Evolutionary conservation across 53 echinoderm and acorn worm species (phyloP), one percentile per base, ranked within the genome.

Genomic region (Arbacia lixula): DNA sequence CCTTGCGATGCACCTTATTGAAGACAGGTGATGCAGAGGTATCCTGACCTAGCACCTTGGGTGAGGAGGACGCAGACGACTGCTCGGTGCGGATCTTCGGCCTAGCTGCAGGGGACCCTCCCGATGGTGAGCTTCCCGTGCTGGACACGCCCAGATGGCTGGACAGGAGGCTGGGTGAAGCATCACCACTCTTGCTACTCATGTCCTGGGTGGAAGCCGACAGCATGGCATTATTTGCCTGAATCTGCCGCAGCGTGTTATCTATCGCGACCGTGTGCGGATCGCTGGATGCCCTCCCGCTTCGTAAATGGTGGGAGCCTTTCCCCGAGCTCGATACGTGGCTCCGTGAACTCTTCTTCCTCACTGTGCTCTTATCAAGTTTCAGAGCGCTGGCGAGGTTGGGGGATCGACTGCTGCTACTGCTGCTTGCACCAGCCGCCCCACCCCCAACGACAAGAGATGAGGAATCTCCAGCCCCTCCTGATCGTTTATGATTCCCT

Each of bases 221-320:
- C 19, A 81, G 49, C 14, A 49, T 43, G 2, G 6, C 24, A 43
- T 81, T 63, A 63, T 28, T 42, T 14, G 82, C 82, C 65, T 81
- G 82, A 33, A 81, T 61, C 32, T 81, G 82, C 38, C 46, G 62
- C 8, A 81, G 33, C 3, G 82, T 63, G 32, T 63, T 85, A 63
- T 82, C 71, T 37, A 90, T 90, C 38, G 86, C 90, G 14, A 71
- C 82, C 27, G 85, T 72, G 32, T 90, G 86, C 12, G 90, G 90
- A 55, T 90, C 90, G 34, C 90, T 90, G 20, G 90, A 90, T 31
- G 90, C 90, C 12, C 90, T 46, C 24, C 81, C 90, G 27, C 82
- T 63, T 46, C 82, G 26, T 32, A 63, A 16, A 21, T 61, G 82
- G 46, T 43, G 82, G 8, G 52, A 46, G 1, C 82, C 50, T 49